Evolutionary conservation across 2,797 vertebrate genomes (phyloP).

Genomic region (Lerista edwardsae): DNA sequence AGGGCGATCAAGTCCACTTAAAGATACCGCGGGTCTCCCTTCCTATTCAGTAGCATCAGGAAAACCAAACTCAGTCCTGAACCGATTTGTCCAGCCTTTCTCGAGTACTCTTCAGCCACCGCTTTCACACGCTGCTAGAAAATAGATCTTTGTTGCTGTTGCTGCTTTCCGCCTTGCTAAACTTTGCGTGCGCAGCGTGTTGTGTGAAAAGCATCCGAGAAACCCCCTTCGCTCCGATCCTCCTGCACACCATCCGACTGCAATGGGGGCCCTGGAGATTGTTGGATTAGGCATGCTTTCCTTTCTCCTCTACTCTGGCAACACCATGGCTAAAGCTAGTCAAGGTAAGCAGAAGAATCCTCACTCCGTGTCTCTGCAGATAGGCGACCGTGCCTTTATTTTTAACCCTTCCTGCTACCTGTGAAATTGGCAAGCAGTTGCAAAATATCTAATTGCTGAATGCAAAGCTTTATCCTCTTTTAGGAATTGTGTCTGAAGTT

Average conservation of each 20-base stretch:
- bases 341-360: constrained; percentile 87
- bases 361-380: constrained; percentile 45
- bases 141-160: constrained; percentile 56
- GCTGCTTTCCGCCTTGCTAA: constrained; percentile 66
- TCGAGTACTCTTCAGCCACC: constrained; percentile 70
- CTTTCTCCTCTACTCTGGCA: constrained; percentile 88
- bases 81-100: constrained; percentile 65
- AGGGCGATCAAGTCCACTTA: constrained; percentile 74
- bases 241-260: constrained; percentile 75
- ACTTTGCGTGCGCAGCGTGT: constrained; percentile 61
- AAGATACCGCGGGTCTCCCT: constrained; percentile 69
- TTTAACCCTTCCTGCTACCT: constrained; percentile 50
- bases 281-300: constrained; percentile 86
- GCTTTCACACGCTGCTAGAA: constrained; percentile 74
- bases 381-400: constrained; percentile 47
- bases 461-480: constrained; percentile 26
- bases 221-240: constrained; percentile 63
- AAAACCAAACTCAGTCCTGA: constrained; percentile 64
- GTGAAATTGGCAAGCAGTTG: constrained; percentile 48
- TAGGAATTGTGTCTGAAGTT: not conserved
- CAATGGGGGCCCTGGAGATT: constrained; percentile 88
- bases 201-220: constrained; percentile 65
- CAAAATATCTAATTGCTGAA: constrained; percentile 49
- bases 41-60: constrained; percentile 63
- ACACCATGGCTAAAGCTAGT: constrained; percentile 84